Conservation (phyloP, 1,140 invertebrate species). For the Propsilocerus akamusi region DNA sequence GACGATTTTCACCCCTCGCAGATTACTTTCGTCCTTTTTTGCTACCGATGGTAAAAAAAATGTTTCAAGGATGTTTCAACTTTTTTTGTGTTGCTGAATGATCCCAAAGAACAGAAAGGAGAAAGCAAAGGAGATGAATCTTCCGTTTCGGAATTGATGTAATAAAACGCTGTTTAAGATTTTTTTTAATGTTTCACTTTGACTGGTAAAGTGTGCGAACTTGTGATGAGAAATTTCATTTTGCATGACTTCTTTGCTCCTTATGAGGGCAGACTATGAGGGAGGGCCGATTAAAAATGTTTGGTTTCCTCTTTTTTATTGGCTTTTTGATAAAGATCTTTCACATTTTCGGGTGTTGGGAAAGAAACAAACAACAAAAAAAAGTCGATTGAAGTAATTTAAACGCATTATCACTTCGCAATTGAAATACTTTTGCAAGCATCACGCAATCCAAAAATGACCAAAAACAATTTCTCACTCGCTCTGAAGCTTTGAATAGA, state of each 20-base stretch:
- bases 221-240: not conserved
- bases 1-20: not conserved
- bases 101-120: not conserved
- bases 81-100: not conserved
- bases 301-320: slow-evolving; percentile 2
- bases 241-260: too few species aligned
- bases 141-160: not conserved
- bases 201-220: not conserved
- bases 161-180: not conserved
- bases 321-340: not conserved
- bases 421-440: not conserved
- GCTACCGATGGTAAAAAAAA: too few species aligned
- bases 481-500: too few species aligned
- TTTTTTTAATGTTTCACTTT: not conserved
- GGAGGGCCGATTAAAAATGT: not conserved
- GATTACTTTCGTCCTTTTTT: not conserved
- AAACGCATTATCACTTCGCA: not conserved
- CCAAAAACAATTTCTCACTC: too few species aligned
- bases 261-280: not conserved
- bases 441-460: too few species aligned
- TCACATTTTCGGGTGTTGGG: not conserved
- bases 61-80: too few species aligned
- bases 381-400: not conserved
- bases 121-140: not conserved
- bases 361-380: too few species aligned